A percentile compares a stretch with the other conserved stretches of the same genome.
These are phyloP conservation scores for Syngnathoides biaculeatus DNA, from an alignment of 2,113 vertebrate genomes.

Conservation along the genomic window DNA sequence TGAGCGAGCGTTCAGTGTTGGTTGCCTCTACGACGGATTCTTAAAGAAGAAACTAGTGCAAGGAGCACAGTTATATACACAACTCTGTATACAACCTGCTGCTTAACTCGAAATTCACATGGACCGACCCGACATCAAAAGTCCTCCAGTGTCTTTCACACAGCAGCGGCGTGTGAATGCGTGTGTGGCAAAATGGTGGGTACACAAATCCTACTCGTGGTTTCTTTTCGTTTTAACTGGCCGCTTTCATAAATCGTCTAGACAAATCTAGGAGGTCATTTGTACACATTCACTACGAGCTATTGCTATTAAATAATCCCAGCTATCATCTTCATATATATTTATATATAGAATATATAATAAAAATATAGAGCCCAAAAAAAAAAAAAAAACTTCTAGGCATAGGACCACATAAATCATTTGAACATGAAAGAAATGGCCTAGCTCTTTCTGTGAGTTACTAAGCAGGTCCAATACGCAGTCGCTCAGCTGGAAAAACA, in stretches of 20 bases:
- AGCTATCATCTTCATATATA: constrained; percentile 76
- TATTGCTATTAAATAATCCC: constrained; percentile 95
- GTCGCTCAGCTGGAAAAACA: constrained; percentile 21
- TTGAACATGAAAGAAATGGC: constrained; percentile 61
- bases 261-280: constrained; percentile 79
- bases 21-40: background rate
- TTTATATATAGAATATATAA: constrained; percentile 82
- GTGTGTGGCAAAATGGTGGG: constrained; percentile 57
- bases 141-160: constrained; percentile 67
- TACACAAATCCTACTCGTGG: constrained; percentile 62
- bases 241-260: constrained; percentile 79
- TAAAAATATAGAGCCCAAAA: constrained; percentile 78
- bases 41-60: background rate
- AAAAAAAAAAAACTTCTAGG: constrained; percentile 65
- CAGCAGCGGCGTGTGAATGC: constrained; percentile 42
- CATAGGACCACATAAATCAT: constrained; percentile 69
- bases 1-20: background rate
- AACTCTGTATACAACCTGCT: constrained; percentile 7
- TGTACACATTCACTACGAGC: constrained; percentile 86
- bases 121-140: constrained; percentile 36
- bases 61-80: constrained; percentile 20
- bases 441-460: constrained; percentile 27
- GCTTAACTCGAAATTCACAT: constrained; percentile 19
- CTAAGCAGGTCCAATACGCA: constrained; percentile 48
- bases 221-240: constrained; percentile 76